Conservation (phyloP, 92 coral and sea anemone genomes). For the Siderastrea siderea region DNA sequence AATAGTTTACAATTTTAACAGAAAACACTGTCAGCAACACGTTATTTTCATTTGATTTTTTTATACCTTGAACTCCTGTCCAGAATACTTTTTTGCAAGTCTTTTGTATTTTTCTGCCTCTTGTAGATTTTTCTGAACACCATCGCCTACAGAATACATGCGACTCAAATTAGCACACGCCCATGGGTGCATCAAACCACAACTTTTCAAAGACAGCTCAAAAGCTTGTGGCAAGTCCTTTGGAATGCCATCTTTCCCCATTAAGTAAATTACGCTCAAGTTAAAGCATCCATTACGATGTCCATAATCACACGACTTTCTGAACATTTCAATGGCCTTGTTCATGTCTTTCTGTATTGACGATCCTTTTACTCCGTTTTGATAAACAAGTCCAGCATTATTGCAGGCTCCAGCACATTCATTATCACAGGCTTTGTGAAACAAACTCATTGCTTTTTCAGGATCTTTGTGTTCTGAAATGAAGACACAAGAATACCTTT, state of each 20-base stretch:
- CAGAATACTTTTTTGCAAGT: constrained; percentile 87
- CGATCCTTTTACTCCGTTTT: constrained; percentile 89
- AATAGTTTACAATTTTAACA: no score
- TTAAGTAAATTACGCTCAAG: constrained; percentile 87
- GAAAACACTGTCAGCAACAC: neutral
- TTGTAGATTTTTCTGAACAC: constrained; percentile 78
- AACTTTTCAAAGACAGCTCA: constrained; percentile 90
- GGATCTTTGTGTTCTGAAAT: constrained; percentile 87
- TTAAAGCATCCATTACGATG: constrained; percentile 96
- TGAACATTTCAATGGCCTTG: constrained; percentile 86
- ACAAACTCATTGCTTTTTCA: constrained; percentile 88
- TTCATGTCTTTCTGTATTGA: constrained; percentile 79
- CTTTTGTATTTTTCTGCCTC: constrained; percentile 85
- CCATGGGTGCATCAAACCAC: constrained; percentile 96
- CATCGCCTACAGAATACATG: constrained; percentile 95
- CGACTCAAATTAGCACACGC: constrained; percentile 95
- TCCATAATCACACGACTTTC: constrained; percentile 82
- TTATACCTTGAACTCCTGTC: constrained; percentile 49
- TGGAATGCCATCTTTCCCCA: constrained; percentile 87
- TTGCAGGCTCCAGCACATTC: constrained; percentile 92
- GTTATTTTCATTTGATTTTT: neutral
- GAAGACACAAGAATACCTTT: neutral
- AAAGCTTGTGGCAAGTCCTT: constrained; percentile 94
- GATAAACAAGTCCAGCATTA: constrained; percentile 96
- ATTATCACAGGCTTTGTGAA: constrained; percentile 83